Evolutionary conservation across 2,113 vertebrate genomes (phyloP).

Genomic region (Odobenus rosmarus): DNA sequence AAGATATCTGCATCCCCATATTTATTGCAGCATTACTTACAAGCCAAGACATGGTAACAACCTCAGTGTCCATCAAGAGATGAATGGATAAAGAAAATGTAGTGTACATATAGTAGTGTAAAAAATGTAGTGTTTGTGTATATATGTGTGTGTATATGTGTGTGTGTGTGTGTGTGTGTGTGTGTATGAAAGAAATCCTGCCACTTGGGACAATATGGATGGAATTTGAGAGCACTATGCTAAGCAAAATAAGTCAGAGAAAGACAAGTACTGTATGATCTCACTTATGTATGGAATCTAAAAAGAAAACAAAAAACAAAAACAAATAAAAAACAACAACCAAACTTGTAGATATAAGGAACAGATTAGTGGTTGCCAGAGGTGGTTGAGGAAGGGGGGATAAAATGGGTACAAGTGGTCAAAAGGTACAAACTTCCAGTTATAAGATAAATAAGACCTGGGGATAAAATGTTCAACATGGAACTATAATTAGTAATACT

Average conservation of each 20-base stretch:
- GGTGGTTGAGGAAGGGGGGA: accelerated
- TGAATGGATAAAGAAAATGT: not conserved
- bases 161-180: too few species aligned
- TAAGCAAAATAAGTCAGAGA: not conserved
- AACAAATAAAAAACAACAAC: not conserved
- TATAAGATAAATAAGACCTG: not conserved
- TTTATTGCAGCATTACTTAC: not conserved
- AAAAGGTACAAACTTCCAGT: not conserved
- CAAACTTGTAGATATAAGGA: not conserved
- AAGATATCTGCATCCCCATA: not conserved
- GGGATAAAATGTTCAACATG: not conserved
- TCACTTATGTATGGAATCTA: not conserved
- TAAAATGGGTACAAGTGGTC: not conserved
- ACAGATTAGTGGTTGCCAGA: not conserved
- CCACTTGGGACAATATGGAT: not conserved
- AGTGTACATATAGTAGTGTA: not conserved
- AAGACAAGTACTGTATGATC: not conserved
- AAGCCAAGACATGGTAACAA: not conserved
- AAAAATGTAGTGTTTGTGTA: not conserved
- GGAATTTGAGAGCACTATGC: not conserved
- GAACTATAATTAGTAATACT: not conserved
- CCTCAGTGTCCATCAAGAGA: not conserved
- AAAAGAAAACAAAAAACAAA: not conserved
- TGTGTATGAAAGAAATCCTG: not conserved
- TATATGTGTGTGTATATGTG: not conserved